Conservation (phyloP, 2,113 vertebrate species). For the Struthio camelus region DNA sequence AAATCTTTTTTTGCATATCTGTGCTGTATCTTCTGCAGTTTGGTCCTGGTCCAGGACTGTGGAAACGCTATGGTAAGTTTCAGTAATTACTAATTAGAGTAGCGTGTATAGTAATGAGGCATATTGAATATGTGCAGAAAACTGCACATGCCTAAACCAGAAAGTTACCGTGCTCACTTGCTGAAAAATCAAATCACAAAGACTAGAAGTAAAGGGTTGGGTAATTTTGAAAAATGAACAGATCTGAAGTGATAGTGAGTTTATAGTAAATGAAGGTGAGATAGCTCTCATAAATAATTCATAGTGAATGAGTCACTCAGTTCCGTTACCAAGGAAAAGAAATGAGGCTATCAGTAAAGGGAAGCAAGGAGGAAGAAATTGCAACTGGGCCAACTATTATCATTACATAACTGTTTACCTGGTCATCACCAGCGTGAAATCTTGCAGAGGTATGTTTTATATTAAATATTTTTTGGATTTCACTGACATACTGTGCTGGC, state of each 20-base stretch:
- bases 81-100: not conserved
- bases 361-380: not conserved
- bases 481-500: not conserved
- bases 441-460: not conserved
- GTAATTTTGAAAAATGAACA: not conserved
- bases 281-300: not conserved
- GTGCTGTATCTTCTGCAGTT: not conserved
- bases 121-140: not conserved
- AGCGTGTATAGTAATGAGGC: not conserved
- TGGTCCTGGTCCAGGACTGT: not conserved
- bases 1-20: not conserved
- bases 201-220: not conserved
- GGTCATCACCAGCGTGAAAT: not conserved
- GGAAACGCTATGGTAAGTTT: not conserved
- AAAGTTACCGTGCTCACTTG: not conserved
- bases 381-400: not conserved
- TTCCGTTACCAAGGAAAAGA: not conserved
- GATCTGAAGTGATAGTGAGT: not conserved
- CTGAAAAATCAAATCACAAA: not conserved
- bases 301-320: not conserved
- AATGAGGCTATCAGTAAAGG: not conserved
- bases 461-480: not conserved
- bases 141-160: not conserved
- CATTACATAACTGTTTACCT: not conserved
- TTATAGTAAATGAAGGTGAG: not conserved